Conservation (phyloP, 2,113 vertebrate species). For the Pogonocichla stellata region DNA sequence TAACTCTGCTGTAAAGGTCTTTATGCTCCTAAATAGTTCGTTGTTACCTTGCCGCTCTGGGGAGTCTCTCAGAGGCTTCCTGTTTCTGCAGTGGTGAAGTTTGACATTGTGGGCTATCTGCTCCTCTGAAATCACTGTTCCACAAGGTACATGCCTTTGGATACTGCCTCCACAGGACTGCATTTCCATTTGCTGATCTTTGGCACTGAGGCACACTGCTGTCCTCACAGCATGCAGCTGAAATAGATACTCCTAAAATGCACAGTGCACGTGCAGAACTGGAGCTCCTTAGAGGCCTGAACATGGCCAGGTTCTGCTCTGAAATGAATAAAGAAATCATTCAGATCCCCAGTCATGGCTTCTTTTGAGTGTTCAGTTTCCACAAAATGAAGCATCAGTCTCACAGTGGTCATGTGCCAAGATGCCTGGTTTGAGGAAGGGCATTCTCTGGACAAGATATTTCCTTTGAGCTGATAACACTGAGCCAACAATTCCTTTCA, state of each 20-base stretch:
- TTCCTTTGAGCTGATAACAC: neutral
- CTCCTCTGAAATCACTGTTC: neutral
- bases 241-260: neutral
- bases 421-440: neutral
- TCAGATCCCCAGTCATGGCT: neutral
- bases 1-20: neutral
- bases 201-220: neutral
- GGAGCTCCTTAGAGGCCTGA: neutral
- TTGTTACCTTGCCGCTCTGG: neutral
- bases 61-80: neutral
- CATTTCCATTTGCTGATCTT: neutral
- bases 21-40: neutral
- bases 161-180: neutral
- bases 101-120: neutral
- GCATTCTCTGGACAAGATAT: neutral
- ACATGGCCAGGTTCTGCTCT: neutral
- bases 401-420: neutral
- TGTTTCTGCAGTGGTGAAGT: neutral
- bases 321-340: neutral
- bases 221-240: neutral
- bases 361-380: neutral
- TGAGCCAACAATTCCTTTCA: slow-evolving; percentile 3
- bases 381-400: neutral
- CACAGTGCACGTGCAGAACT: neutral
- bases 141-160: neutral